Percentiles rank a stretch among this genome's conserved stretches.
Evolutionary conservation across 1,140 invertebrate species (phyloP).

Genomic region (Polyergus mexicanus): DNA sequence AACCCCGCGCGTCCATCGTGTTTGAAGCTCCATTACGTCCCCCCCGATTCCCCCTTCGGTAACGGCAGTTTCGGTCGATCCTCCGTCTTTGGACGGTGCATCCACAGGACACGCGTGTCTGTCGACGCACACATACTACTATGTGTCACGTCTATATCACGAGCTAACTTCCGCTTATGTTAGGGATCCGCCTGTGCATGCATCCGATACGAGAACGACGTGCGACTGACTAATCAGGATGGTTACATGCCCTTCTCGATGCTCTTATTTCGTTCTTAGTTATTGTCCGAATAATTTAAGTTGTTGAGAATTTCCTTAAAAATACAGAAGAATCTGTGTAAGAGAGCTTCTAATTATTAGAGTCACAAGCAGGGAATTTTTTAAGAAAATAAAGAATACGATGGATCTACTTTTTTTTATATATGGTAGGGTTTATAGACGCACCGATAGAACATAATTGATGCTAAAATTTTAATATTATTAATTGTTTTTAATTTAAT

Average conservation of each 20-base stretch:
- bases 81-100: slow-evolving; percentile 30
- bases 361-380: neutral
- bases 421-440: neutral
- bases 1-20: slow-evolving; percentile 58
- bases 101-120: slow-evolving; percentile 52
- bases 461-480: neutral
- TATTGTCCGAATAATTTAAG: slow-evolving; percentile 1
- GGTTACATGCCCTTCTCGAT: neutral
- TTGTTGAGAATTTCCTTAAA: neutral
- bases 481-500: neutral
- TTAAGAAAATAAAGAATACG: neutral
- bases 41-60: slow-evolving; percentile 1
- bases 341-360: neutral
- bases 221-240: slow-evolving; percentile 21
- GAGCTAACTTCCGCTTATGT: neutral
- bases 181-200: neutral
- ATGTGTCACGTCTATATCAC: neutral
- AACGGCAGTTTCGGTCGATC: slow-evolving; percentile 60
- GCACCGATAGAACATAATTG: neutral
- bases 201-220: neutral
- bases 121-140: neutral
- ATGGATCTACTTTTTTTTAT: neutral
- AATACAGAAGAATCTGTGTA: neutral
- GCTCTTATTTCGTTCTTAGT: neutral
- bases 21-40: slow-evolving; percentile 70